phyloP scores from a whole-genome alignment of 1,140 invertebrate genomes.

The Caenorhabditis tropicalis region DNA sequence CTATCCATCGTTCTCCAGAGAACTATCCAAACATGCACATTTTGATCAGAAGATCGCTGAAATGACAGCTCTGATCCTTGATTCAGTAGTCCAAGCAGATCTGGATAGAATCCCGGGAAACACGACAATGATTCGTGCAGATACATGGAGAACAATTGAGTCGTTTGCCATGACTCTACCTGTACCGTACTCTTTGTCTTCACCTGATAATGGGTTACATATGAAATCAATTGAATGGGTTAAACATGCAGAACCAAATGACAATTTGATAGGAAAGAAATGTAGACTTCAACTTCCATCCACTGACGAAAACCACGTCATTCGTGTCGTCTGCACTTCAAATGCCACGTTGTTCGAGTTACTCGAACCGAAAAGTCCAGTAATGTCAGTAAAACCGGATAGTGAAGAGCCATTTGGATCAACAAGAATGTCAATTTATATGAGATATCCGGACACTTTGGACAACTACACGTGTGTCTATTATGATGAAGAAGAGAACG shows the following conservation, averaged over 20 bases:
- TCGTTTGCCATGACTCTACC: slow-evolving; percentile 21
- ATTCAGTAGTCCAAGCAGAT: slow-evolving; percentile 35
- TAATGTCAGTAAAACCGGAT: slow-evolving; percentile 41
- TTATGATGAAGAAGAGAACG: slow-evolving; percentile 50
- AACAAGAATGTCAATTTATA: slow-evolving; percentile 24
- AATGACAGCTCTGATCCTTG: slow-evolving; percentile 40
- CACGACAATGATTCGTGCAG: slow-evolving; percentile 36
- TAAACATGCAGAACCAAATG: slow-evolving; percentile 13
- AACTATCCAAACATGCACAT: slow-evolving; percentile 29
- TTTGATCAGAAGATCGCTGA: slow-evolving; percentile 55
- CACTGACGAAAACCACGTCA: not conserved
- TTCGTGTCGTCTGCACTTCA: slow-evolving; percentile 15
- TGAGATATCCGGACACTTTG: slow-evolving; percentile 22
- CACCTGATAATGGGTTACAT: slow-evolving; percentile 40
- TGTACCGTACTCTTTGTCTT: slow-evolving; percentile 31
- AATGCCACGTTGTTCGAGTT: slow-evolving; percentile 20
- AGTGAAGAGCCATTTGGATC: slow-evolving; percentile 1
- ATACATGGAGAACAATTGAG: slow-evolving; percentile 14
- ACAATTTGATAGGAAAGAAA: slow-evolving; percentile 37
- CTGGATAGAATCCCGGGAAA: slow-evolving; percentile 41
- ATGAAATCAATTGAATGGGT: slow-evolving; percentile 47
- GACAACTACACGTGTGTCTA: slow-evolving; percentile 56
- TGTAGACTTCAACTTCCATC: slow-evolving; percentile 28
- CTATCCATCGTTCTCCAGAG: slow-evolving; percentile 41
- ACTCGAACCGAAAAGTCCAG: slow-evolving; percentile 42